These are phyloP conservation scores for Oplegnathus fasciatus DNA, from an alignment of 2,113 vertebrate species.

Conservation along the genomic window DNA sequence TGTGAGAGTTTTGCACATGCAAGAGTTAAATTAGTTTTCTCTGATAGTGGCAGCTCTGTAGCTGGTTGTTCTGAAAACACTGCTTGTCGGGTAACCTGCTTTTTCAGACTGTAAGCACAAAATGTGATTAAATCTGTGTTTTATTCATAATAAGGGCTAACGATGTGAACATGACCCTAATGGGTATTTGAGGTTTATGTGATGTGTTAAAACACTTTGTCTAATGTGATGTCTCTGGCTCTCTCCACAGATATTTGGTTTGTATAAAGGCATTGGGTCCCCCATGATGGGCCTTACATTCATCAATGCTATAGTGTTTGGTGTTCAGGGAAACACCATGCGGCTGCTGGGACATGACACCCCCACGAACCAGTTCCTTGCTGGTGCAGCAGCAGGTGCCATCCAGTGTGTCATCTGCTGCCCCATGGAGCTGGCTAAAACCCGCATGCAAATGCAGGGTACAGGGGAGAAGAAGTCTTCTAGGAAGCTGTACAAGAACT, in stretches of 20 bases:
- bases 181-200: neutral
- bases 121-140: too few relatives aligned
- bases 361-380: conserved; percentile 94
- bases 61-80: neutral
- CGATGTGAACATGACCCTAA: too few relatives aligned
- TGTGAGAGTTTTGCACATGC: neutral
- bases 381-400: conserved; percentile 91
- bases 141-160: too few relatives aligned
- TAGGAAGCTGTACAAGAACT: conserved; percentile 92
- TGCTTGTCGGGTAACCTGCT: neutral
- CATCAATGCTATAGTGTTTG: conserved; percentile 98
- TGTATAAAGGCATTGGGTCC: conserved; percentile 97
- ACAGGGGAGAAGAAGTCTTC: conserved; percentile 89
- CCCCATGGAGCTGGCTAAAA: conserved; percentile 98
- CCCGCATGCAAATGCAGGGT: conserved; percentile 96
- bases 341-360: conserved; percentile 91
- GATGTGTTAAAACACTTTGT: neutral
- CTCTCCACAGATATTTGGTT: conserved; percentile 87
- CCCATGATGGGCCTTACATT: conserved; percentile 99
- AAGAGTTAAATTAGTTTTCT: neutral
- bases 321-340: conserved; percentile 94
- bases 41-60: neutral
- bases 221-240: conserved; percentile 28
- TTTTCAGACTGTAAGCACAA: neutral
- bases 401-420: conserved; percentile 97